Evolutionary conservation across 2,888 invertebrate genomes (phyloP), one percentile per base, ranked within the genome.

Genomic region (Himalopsyche kuldschensis): DNA sequence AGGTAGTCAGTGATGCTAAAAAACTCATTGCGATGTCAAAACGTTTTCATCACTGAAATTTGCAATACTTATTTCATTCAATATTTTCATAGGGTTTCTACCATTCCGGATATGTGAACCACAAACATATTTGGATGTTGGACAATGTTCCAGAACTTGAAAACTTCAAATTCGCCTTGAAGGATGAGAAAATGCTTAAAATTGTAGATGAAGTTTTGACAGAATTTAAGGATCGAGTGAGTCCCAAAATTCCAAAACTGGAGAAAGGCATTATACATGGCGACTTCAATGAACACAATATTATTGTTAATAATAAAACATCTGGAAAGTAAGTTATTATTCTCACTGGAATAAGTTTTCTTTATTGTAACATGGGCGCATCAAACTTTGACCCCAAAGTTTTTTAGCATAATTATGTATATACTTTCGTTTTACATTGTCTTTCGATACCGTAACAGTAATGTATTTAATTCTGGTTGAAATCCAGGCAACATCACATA

Each of bases 281-380:
- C 0, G 98, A 98, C 88, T 93, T 96, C 84, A 98, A 98, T 89
- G 97, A 98, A 88, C 96, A 96, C 89, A 98, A 98, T 89, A 93
- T 98, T 4, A 88, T 98, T 5, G 94, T 96, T 0, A 89, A 89
- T 0, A 84, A 82, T 8, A 30, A 27, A 27, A 75, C 32, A 30
- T 24, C 30, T 6, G 75, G 75, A 75, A 75, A 75, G 75, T 75
- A 11, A 75, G 75, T 75, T 55, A 48, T 20, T 48, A 55, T 55
- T 20, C 41, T 15, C 41, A 41, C 41, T 15, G 15, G 41, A 41
- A 41, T 41, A 41, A 41, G 15, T 41, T 1, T 41, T 15, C 15
- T 41, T 3, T 41, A 41, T 41, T 41, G 3, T 4, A 11, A 41
- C 15, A 3, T 10, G 3, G 41, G 0, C n/a, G 15, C 41, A 15